These are phyloP conservation scores for Polyploca ridens DNA, from an alignment of 2,888 invertebrate genomes.

Conservation along the genomic window DNA sequence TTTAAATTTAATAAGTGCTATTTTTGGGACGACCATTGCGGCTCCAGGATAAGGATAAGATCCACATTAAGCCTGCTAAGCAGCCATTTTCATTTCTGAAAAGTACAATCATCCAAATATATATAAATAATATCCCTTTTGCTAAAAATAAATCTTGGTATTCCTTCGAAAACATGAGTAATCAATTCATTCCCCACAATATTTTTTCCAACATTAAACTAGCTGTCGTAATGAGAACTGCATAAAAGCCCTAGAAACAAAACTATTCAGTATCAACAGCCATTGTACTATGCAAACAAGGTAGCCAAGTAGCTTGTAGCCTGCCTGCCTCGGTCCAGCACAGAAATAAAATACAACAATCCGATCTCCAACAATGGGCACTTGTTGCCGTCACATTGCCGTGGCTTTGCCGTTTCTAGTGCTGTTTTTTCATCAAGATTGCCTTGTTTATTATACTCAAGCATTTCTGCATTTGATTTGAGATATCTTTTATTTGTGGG, in stretches of 20 bases:
- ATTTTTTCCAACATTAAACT: neutral
- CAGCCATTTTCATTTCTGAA: too few relatives aligned
- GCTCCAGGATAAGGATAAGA: too few relatives aligned
- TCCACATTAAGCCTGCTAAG: too few relatives aligned
- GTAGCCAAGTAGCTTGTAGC: constrained; percentile 8
- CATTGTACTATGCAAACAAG: constrained; percentile 13
- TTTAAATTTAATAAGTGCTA: too few relatives aligned
- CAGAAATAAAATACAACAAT: constrained; percentile 25
- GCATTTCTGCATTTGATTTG: constrained; percentile 9
- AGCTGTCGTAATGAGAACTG: neutral
- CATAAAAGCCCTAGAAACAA: neutral
- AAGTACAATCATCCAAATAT: too few relatives aligned
- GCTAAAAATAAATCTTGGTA: too few relatives aligned
- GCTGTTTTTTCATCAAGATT: constrained; percentile 26
- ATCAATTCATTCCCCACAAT: neutral
- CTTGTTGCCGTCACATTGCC: constrained; percentile 34
- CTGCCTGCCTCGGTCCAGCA: constrained; percentile 16
- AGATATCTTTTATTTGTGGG: neutral
- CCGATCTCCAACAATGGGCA: constrained; percentile 20
- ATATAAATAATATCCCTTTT: neutral
- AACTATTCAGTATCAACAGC: neutral
- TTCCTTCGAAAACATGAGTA: neutral
- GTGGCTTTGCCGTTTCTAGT: constrained; percentile 17
- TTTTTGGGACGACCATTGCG: too few relatives aligned
- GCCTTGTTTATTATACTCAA: constrained; percentile 33